A percentile compares a stretch with the other conserved stretches of the same genome.
Evolutionary conservation across 2,888 invertebrate species (phyloP).

Genomic region (Idaea aversata): DNA sequence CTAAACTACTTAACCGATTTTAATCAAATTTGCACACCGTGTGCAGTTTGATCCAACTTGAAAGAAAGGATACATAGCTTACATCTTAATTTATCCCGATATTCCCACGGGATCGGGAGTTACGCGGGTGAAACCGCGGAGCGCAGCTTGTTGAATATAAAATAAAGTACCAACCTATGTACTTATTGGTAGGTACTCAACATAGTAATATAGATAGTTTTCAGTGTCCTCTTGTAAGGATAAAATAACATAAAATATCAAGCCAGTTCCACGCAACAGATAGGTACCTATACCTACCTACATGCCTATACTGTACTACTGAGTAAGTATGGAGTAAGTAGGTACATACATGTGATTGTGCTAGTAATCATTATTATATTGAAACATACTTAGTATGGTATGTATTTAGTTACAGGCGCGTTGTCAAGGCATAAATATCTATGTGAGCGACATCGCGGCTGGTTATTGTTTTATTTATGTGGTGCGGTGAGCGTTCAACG

Average conservation of each 20-base stretch:
- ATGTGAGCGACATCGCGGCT: conserved; percentile 33
- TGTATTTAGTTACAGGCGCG: not conserved
- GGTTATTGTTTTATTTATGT: conserved; percentile 40
- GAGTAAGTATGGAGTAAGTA: not conserved
- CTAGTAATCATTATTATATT: not conserved
- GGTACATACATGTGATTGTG: not conserved
- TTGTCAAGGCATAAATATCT: not conserved
- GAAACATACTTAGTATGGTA: not conserved
- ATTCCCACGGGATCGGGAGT: too few relatives aligned
- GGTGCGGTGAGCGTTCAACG: conserved; percentile 37
- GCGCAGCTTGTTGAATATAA: not conserved
- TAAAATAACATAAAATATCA: not conserved
- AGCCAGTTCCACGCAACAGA: not conserved
- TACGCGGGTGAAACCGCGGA: too few relatives aligned
- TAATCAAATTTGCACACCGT: too few relatives aligned
- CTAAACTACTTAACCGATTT: too few relatives aligned
- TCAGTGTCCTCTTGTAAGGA: not conserved
- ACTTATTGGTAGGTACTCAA: not conserved
- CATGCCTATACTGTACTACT: not conserved
- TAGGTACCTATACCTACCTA: not conserved
- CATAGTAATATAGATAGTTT: not conserved
- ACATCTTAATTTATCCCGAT: too few relatives aligned
- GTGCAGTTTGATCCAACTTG: too few relatives aligned
- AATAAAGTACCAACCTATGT: not conserved
- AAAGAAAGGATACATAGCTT: too few relatives aligned